Percentiles rank a stretch among this genome's conserved stretches.
Conservation (phyloP, 2,888 invertebrate species). For the Drosophila quinaria region DNA sequence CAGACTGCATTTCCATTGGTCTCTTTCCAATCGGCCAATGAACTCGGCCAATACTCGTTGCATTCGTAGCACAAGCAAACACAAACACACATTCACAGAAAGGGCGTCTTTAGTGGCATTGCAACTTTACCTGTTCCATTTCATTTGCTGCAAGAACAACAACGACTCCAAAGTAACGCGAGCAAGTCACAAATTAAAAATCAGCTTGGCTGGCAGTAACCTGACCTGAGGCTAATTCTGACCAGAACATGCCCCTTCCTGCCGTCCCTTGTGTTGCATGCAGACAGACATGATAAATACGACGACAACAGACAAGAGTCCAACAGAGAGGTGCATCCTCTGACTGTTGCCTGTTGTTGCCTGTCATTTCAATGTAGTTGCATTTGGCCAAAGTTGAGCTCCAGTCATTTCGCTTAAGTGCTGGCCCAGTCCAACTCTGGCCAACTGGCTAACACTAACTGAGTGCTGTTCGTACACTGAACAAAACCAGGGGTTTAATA, state of each 20-base stretch:
- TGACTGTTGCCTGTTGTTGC: slow-evolving; percentile 32
- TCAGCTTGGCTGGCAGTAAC: slow-evolving; percentile 49
- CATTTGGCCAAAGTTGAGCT: slow-evolving; percentile 77
- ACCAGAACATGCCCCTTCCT: slow-evolving; percentile 35
- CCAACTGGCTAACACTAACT: slow-evolving; percentile 39
- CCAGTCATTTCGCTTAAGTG: slow-evolving; percentile 70
- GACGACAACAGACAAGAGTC: slow-evolving; percentile 65
- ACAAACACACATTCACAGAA: slow-evolving; percentile 4
- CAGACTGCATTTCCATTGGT: slow-evolving; percentile 36
- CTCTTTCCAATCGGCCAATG: slow-evolving; percentile 33
- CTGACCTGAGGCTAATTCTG: slow-evolving; percentile 69
- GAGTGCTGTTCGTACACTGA: slow-evolving; percentile 35
- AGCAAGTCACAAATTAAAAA: slow-evolving; percentile 54
- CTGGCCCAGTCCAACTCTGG: slow-evolving; percentile 44
- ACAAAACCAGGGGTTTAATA: slow-evolving; percentile 2
- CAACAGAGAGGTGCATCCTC: slow-evolving; percentile 30
- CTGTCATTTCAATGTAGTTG: slow-evolving; percentile 64
- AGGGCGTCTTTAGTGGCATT: slow-evolving; percentile 32
- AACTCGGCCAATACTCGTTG: slow-evolving; percentile 24
- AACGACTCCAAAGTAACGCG: slow-evolving; percentile 20
- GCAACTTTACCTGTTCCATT: slow-evolving; percentile 55
- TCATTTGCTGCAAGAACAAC: slow-evolving; percentile 32
- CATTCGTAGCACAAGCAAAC: slow-evolving; percentile 1
- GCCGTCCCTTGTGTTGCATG: slow-evolving; percentile 17
- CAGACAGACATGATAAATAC: slow-evolving; percentile 75